These are phyloP conservation scores for Egretta garzetta DNA, from an alignment of 2,113 vertebrate species.

Conservation along the genomic window DNA sequence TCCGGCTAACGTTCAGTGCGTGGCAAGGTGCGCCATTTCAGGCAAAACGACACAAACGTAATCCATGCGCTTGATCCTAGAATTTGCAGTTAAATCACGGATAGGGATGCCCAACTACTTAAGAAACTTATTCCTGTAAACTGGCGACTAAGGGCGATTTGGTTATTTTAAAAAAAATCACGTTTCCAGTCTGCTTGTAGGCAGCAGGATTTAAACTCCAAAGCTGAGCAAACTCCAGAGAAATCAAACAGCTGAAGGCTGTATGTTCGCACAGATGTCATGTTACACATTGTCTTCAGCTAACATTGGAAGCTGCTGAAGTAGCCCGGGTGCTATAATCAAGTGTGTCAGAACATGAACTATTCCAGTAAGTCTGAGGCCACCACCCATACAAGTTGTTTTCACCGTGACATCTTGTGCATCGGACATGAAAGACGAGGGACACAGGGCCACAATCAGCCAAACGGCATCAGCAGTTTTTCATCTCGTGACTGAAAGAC, in stretches of 20 bases:
- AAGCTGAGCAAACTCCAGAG: neutral
- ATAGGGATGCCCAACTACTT: neutral
- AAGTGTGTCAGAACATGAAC: neutral
- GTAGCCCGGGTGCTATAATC: neutral
- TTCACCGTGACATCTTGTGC: neutral
- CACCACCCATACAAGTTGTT: neutral
- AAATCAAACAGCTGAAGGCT: neutral
- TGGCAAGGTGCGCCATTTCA: neutral
- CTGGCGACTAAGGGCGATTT: neutral
- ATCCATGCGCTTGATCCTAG: too few species aligned
- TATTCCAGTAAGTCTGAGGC: neutral
- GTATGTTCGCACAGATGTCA: neutral
- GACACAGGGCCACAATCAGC: neutral
- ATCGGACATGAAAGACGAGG: neutral
- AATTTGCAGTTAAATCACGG: neutral
- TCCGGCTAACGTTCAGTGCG: rapidly evolving
- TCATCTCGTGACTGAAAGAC: neutral
- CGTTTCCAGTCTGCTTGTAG: neutral
- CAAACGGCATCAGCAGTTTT: neutral
- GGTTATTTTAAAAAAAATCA: neutral
- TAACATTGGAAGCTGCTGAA: neutral
- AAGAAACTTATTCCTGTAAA: neutral
- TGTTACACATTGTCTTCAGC: neutral
- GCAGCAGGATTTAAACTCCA: neutral
- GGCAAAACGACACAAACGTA: neutral